Percentiles rank a stretch among this genome's conserved stretches.
Conservation (phyloP, 2,888 invertebrate genomes). For the Dasysyrphus tricinctus region DNA sequence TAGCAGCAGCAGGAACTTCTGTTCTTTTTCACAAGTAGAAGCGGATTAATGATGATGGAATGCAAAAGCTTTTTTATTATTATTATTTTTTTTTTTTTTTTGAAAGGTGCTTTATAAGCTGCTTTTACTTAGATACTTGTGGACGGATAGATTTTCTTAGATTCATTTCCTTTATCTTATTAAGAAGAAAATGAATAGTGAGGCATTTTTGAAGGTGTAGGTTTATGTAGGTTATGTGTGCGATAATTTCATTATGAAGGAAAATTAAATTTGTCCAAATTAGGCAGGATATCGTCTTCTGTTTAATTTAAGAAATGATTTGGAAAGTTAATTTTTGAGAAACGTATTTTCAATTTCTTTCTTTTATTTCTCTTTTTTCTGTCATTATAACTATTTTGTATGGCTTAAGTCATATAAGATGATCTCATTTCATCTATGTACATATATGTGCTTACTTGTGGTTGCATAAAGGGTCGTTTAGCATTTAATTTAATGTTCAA, state of each 20-base stretch:
- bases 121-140: slow-evolving; percentile 16
- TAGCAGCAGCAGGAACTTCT: slow-evolving; percentile 18
- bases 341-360: too few relatives aligned
- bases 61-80: slow-evolving; percentile 59
- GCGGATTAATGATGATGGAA: slow-evolving; percentile 58
- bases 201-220: background rate
- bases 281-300: background rate
- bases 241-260: background rate
- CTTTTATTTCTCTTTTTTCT: too few relatives aligned
- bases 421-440: too few relatives aligned
- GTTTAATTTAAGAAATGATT: background rate
- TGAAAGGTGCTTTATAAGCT: slow-evolving; percentile 14
- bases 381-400: too few relatives aligned
- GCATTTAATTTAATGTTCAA: too few relatives aligned
- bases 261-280: background rate
- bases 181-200: background rate
- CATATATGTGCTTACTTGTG: too few relatives aligned
- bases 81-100: background rate
- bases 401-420: too few relatives aligned
- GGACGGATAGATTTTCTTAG: slow-evolving; percentile 7
- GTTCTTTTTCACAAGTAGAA: slow-evolving; percentile 31
- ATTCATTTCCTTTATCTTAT: slow-evolving; percentile 8
- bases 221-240: background rate
- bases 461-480: too few relatives aligned
- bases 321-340: too few relatives aligned